These are phyloP conservation scores for Spheniscus mendiculus DNA, from an alignment of 2,113 vertebrate species.

Conservation along the genomic window DNA sequence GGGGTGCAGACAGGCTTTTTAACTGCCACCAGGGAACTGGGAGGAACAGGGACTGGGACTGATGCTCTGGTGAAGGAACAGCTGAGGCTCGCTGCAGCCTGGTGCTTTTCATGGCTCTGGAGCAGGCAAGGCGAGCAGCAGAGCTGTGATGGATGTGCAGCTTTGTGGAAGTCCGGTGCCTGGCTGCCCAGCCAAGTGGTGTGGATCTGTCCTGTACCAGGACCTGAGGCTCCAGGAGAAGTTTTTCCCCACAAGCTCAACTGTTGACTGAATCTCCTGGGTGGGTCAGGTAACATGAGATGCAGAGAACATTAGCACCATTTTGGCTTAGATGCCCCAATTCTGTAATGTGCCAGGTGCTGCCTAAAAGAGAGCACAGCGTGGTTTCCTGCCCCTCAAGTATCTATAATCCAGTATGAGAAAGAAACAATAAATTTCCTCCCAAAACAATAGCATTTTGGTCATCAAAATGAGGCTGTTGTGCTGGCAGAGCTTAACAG, in stretches of 20 bases:
- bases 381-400: neutral
- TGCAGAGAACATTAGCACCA: neutral
- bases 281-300: neutral
- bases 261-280: neutral
- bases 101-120: neutral
- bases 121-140: neutral
- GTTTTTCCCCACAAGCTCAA: neutral
- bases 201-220: neutral
- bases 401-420: neutral
- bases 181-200: neutral
- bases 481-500: neutral
- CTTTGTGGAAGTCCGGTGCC: neutral
- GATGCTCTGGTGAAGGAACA: neutral
- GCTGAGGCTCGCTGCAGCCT: neutral
- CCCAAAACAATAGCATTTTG: neutral
- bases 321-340: neutral
- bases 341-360: neutral
- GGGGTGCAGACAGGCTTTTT: neutral
- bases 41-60: too few relatives aligned
- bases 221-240: neutral
- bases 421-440: neutral
- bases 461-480: neutral
- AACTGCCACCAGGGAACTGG: neutral
- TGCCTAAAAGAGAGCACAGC: neutral
- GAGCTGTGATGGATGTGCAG: neutral